phyloP scores from a whole-genome alignment of 2,888 invertebrate species.

The Sisyra terminalis region DNA sequence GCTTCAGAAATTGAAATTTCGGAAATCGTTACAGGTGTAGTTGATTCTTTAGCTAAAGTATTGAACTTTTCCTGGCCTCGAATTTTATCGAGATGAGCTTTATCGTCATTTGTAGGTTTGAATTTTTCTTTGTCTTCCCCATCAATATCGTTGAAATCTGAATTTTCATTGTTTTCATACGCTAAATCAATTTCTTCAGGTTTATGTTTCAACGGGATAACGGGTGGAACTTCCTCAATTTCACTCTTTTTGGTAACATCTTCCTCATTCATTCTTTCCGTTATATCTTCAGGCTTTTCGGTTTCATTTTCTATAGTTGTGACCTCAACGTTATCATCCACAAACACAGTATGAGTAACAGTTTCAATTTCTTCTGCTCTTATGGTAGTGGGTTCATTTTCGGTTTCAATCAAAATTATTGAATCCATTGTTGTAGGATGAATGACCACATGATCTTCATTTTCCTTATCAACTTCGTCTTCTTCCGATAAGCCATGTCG shows the following conservation, averaged over 20 bases:
- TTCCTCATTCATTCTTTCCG: slow-evolving; percentile 13
- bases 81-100: neutral
- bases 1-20: neutral
- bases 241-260: slow-evolving; percentile 8
- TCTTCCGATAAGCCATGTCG: neutral
- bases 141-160: slow-evolving; percentile 3
- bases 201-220: neutral
- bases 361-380: slow-evolving; percentile 19
- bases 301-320: slow-evolving; percentile 1
- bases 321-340: slow-evolving; percentile 8
- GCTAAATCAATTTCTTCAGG: slow-evolving; percentile 8
- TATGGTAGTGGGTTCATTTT: slow-evolving; percentile 12
- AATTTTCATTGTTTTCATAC: slow-evolving; percentile 4
- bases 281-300: slow-evolving; percentile 13
- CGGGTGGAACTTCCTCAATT: slow-evolving; percentile 6
- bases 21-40: neutral
- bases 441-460: slow-evolving; percentile 8
- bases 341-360: slow-evolving; percentile 16
- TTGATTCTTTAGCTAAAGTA: neutral
- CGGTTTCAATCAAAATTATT: neutral
- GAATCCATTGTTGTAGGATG: slow-evolving; percentile 7
- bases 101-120: neutral
- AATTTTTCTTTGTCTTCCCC: slow-evolving; percentile 1
- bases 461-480: slow-evolving; percentile 8
- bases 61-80: slow-evolving; percentile 2